Percentiles rank a stretch among this genome's conserved stretches.
Evolutionary conservation across 2,797 vertebrate species (phyloP).

Genomic region (Anniella stebbinsi): DNA sequence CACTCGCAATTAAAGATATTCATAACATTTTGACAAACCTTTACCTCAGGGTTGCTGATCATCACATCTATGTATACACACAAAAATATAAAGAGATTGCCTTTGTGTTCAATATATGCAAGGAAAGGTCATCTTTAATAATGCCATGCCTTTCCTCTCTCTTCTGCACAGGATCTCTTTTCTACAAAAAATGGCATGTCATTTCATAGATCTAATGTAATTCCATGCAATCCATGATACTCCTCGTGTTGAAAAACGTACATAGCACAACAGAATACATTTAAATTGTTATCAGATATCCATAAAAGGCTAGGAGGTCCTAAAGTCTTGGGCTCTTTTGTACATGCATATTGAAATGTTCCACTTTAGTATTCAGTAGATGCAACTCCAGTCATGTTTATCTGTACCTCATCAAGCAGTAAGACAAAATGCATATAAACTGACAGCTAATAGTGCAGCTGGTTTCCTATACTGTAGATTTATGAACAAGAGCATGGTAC

Average conservation of each 20-base stretch:
- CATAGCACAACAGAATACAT: neutral
- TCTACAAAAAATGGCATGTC: neutral
- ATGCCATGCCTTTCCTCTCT: neutral
- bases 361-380: neutral
- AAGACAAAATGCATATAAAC: conserved; percentile 27
- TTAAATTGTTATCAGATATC: neutral
- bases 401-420: neutral
- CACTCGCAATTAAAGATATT: neutral
- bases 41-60: neutral
- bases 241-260: neutral
- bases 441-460: neutral
- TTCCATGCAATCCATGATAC: neutral
- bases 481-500: neutral
- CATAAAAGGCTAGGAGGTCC: no score
- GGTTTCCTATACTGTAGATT: neutral
- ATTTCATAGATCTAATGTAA: neutral
- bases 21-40: neutral
- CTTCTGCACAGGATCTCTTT: neutral
- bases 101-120: neutral
- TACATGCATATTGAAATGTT: neutral
- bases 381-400: conserved; percentile 1
- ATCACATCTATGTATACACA: neutral
- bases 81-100: neutral
- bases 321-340: neutral
- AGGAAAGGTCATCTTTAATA: neutral